Base-by-base conservation (phyloP, 1,140 invertebrate species). In the Rhizoglyphus robini region DNA sequence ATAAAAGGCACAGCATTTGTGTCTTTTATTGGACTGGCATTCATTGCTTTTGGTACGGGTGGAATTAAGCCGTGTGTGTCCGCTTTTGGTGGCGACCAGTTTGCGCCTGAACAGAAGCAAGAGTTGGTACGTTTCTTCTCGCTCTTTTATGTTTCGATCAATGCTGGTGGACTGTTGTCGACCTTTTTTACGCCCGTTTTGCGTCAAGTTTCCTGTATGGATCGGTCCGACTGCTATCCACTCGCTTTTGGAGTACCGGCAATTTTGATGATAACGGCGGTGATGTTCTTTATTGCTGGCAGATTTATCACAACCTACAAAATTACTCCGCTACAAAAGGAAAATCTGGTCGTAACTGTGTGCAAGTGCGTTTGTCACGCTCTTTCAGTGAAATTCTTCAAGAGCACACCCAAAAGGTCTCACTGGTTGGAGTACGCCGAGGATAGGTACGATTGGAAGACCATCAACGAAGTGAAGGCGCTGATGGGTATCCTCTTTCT, bases 301-400 rank as follows among this genome's bases (percentile, higher is more conserved):
- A 86, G 82, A 73, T 77, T 61, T 61, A 15, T 8, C 11, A 60
- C 77, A 1, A 65, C 84, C 65, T 97, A 97, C 74, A 83, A 78
- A 49, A 84, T 87, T 13, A 83, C 83, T 69, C 79, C 86, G 60
- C 88, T 90, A 0, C 77, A 84, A 23, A 61, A 63, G 65, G 90
- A 89, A 31, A 95, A 94, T 74, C 79, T 95, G 31, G 77, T 95
- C 13, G 76, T 86, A 1, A 79, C 83, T 72, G 88, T 94, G 1
- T 74, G 81, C 0, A 83, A 83, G 69, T 89, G 88, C 71, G 83
- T 93, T 57, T 75, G 20, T 18, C 59, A 36, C 18, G 59, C 71
- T 51, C 51, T 70, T 67, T 57, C 67, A 36, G 30, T 27, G 15
- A 61, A 61, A 61, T 38, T 31, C 29, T 61, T 27, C 80, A 80